Base-by-base conservation (phyloP, 2,888 invertebrate species). In the Embidobia sp. region DNA sequence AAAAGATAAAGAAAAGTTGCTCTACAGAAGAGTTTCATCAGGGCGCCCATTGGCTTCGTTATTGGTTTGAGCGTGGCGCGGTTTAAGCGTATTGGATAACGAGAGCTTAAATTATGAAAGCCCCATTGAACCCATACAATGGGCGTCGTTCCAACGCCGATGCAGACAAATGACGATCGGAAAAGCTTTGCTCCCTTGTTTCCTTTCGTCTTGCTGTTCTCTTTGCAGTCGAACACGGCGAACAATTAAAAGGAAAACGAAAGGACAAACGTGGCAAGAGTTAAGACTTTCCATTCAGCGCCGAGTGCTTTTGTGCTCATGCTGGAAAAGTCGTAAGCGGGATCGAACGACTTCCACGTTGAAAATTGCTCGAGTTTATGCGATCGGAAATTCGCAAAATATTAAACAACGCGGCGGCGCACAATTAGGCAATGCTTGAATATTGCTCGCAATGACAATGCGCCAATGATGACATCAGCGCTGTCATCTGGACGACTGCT, bases 11-110 rank as follows among this genome's bases (percentile, higher is more conserved):
- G 64, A 53, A 74, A 66, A 59, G 59, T 63, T 63, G 48, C 57
- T 61, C 22, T 11, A 37, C 61, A 29, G 57, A 44, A 37, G 35
- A 53, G 53, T 77, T 70, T 70, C 70, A 66, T 70, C 66, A 61
- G 44, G 22, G 77, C 19, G 76, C 37, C 77, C 75, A 78, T 81
- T 81, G 80, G 78, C 77, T 81, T 82, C 81, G 83, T 83, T 83
- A 81, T 79, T 78, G 79, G 81, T 80, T 82, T 78, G 75, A 80
- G 78, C 78, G 66, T 70, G 77, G 75, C 77, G 75, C 69, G 79
- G 79, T 79, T 82, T 81, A 81, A 82, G 81, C 82, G 79, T 70
- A 76, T 79, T 74, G 77, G 79, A 79, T 83, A 82, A 83, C 82
- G 83, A 82, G 82, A 79, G 80, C 78, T 72, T 78, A 79, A 80